A percentile compares a stretch with the other conserved stretches of the same genome.
Conservation (phyloP, 2,797 vertebrate genomes). For the Pantherophis alleghaniensis region DNA sequence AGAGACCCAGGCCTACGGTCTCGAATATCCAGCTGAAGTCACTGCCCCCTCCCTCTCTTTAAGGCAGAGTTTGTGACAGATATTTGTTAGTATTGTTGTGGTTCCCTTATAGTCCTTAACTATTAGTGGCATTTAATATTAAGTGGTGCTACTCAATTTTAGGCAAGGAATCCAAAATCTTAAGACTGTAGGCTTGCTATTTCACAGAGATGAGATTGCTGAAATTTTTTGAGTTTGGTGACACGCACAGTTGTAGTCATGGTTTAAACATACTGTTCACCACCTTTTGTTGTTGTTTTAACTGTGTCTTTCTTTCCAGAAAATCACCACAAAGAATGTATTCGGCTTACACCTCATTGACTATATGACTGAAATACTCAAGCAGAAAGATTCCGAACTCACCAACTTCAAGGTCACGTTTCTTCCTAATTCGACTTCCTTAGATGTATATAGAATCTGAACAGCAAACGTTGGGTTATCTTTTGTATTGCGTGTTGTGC, state of each 20-base stretch:
- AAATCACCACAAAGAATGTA: conserved; percentile 97
- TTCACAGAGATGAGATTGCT: background rate
- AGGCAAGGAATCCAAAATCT: background rate
- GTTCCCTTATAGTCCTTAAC: background rate
- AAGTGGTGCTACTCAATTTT: background rate
- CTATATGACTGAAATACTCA: conserved; percentile 92
- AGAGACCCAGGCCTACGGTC: background rate
- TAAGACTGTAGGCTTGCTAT: background rate
- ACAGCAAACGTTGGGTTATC: background rate
- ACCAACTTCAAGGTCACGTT: conserved; percentile 93
- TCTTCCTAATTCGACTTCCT: background rate
- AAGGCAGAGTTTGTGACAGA: background rate
- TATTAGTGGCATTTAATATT: background rate
- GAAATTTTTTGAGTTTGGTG: background rate
- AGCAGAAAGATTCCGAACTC: conserved; percentile 85
- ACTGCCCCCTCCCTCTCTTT: background rate
- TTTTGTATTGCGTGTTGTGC: background rate
- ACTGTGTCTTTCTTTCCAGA: conserved; percentile 73
- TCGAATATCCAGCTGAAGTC: background rate
- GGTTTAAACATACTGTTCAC: background rate
- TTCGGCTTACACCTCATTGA: conserved; percentile 95
- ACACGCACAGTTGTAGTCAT: background rate
- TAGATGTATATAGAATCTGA: background rate
- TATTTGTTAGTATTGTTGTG: background rate
- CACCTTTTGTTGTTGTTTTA: background rate